Evolutionary conservation across 2,888 invertebrate species (phyloP).

Genomic region (Ptilodon capucinus): DNA sequence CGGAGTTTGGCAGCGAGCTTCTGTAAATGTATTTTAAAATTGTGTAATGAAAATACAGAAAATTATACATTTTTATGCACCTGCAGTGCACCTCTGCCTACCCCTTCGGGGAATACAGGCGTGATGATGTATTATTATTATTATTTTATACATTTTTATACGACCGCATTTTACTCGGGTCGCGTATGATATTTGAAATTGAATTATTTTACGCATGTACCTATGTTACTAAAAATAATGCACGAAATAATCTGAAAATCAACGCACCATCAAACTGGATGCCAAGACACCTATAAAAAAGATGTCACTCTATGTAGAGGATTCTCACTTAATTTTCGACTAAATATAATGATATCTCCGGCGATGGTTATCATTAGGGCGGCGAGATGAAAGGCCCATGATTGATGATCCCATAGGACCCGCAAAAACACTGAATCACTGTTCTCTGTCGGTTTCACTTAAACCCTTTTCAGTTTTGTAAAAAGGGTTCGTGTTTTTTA

Average conservation of each 20-base stretch:
- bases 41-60: background rate
- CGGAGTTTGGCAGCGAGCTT: conserved; percentile 6
- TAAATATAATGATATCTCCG: conserved; percentile 32
- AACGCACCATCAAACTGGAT: background rate
- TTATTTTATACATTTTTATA: too few relatives aligned
- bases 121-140: too few relatives aligned
- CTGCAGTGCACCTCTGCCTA: too few relatives aligned
- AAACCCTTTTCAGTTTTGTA: conserved; percentile 40
- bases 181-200: too few relatives aligned
- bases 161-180: too few relatives aligned
- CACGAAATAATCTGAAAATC: too few relatives aligned
- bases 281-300: background rate
- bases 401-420: conserved; percentile 46
- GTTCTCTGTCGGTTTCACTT: conserved; percentile 52
- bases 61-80: too few relatives aligned
- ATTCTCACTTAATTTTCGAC: conserved; percentile 34
- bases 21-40: background rate
- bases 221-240: too few relatives aligned
- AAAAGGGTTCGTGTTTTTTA: conserved; percentile 41
- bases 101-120: too few relatives aligned
- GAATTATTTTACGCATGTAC: too few relatives aligned
- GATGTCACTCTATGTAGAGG: conserved; percentile 4
- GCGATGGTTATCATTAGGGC: conserved; percentile 47
- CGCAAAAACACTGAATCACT: conserved; percentile 55
- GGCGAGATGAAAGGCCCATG: conserved; percentile 39